These are phyloP conservation scores for Athene noctua DNA, from an alignment of 2,113 vertebrate genomes.

Conservation along the genomic window DNA sequence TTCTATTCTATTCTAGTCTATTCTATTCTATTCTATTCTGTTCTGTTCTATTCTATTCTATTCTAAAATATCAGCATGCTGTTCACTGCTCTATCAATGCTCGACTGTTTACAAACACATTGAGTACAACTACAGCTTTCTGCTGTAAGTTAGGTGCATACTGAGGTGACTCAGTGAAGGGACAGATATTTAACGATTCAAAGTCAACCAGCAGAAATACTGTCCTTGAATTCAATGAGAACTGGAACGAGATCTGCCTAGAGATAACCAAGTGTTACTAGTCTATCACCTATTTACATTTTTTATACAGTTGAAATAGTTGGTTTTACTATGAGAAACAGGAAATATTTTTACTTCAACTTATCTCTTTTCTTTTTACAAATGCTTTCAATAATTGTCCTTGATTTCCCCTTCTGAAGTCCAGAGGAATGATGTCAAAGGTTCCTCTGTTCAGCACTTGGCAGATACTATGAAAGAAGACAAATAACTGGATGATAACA, in stretches of 20 bases:
- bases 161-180: not conserved
- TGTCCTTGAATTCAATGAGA: not conserved
- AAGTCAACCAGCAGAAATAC: not conserved
- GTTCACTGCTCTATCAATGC: not conserved
- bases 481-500: not conserved
- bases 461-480: not conserved
- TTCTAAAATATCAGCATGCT: not conserved
- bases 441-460: not conserved
- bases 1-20: not conserved
- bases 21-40: not conserved
- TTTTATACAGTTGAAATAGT: not conserved
- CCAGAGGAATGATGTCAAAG: not conserved
- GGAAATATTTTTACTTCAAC: not conserved
- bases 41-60: not conserved
- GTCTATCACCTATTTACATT: not conserved
- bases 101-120: not conserved
- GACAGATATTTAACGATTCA: accelerated
- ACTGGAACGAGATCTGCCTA: not conserved
- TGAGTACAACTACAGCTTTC: not conserved
- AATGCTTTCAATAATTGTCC: not conserved
- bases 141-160: not conserved
- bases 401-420: not conserved
- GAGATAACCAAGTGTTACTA: not conserved
- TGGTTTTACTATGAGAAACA: not conserved
- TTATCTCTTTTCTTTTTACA: not conserved